phyloP scores from a whole-genome alignment of 2,888 invertebrate genomes.

The Mythimna ferrago region DNA sequence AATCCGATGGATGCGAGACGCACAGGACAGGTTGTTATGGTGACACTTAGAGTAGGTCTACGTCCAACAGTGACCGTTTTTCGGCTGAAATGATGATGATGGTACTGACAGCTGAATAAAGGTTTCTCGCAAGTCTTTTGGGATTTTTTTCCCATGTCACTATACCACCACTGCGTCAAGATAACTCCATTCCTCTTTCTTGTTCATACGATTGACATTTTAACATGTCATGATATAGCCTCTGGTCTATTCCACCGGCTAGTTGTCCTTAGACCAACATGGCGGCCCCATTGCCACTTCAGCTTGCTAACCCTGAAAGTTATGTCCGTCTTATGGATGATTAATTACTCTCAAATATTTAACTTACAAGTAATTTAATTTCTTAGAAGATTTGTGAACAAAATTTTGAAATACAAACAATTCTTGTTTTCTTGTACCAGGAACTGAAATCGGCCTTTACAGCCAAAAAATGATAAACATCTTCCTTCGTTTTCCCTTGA shows the following conservation, averaged over 20 bases:
- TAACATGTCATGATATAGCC: too few relatives aligned
- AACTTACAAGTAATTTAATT: conserved; percentile 6
- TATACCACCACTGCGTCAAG: too few relatives aligned
- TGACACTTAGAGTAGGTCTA: too few relatives aligned
- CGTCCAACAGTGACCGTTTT: too few relatives aligned
- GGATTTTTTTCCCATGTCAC: too few relatives aligned
- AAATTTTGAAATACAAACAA: conserved; percentile 31
- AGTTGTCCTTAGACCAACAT: neutral
- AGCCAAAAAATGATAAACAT: conserved; percentile 55
- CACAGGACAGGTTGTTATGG: too few relatives aligned
- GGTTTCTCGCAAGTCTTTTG: too few relatives aligned
- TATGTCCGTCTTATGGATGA: neutral
- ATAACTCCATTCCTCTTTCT: too few relatives aligned
- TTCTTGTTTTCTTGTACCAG: conserved; percentile 32
- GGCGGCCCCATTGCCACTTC: neutral
- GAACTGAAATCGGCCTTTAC: conserved; percentile 35
- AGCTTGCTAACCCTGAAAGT: neutral
- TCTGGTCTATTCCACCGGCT: neutral
- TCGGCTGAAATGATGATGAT: too few relatives aligned
- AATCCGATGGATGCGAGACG: too few relatives aligned
- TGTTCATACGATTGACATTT: too few relatives aligned
- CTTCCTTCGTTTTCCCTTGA: conserved; percentile 45
- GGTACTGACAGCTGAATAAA: too few relatives aligned
- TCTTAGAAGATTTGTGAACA: neutral
- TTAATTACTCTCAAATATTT: conserved; percentile 2